A percentile compares a stretch with the other conserved stretches of the same genome.
These are phyloP conservation scores for Drosophila paucipuncta DNA, from an alignment of 2,888 invertebrate genomes.

Conservation along the genomic window DNA sequence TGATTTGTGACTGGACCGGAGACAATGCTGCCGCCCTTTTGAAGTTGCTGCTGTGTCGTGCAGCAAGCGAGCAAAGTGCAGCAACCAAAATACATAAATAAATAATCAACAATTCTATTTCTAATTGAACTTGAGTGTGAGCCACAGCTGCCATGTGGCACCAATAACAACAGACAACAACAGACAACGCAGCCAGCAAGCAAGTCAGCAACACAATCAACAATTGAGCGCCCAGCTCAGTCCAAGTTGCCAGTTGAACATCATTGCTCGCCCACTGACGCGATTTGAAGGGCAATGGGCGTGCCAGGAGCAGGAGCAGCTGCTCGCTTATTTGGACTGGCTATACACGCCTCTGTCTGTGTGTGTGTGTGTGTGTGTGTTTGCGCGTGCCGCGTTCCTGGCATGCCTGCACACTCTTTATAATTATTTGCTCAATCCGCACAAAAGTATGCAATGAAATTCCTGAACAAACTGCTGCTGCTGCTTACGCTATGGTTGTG, in stretches of 20 bases:
- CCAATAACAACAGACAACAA: conserved; percentile 10
- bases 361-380: not conserved
- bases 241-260: conserved; percentile 37
- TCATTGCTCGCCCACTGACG: conserved; percentile 35
- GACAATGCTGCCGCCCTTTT: conserved; percentile 26
- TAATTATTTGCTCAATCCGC: conserved; percentile 74
- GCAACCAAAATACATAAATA: not conserved
- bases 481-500: not conserved
- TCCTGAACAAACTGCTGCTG: not conserved
- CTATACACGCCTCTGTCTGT: conserved; percentile 9
- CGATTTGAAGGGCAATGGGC: conserved; percentile 38
- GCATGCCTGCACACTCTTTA: conserved; percentile 51
- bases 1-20: conserved; percentile 38
- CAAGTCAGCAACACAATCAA: not conserved
- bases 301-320: conserved; percentile 39
- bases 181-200: not conserved
- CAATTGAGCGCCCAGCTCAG: conserved; percentile 14
- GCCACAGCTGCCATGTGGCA: conserved; percentile 25
- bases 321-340: conserved; percentile 28
- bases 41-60: conserved; percentile 16
- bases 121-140: conserved; percentile 34
- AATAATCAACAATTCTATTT: not conserved
- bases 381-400: conserved; percentile 10
- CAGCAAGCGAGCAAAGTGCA: conserved; percentile 14
- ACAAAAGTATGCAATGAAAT: conserved; percentile 61